Percentiles rank a stretch among this genome's conserved stretches.
Conservation (phyloP, 2,113 vertebrate species). For the Campylomormyrus numenius region DNA sequence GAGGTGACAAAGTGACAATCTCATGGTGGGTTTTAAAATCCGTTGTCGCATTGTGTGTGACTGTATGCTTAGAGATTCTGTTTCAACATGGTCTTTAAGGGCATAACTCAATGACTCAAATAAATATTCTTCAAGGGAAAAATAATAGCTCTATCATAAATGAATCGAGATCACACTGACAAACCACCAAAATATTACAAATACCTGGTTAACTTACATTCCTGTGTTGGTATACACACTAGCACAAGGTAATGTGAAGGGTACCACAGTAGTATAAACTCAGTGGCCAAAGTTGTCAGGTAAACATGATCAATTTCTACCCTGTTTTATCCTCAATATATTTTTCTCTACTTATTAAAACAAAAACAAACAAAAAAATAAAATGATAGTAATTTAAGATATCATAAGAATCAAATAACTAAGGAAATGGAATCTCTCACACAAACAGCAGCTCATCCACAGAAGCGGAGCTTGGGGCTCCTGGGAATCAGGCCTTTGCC, state of each 20-base stretch:
- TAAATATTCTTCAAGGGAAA: background rate
- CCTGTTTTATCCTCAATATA: background rate
- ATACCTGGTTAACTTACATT: background rate
- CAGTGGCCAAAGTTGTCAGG: background rate
- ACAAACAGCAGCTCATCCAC: background rate
- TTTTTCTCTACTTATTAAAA: background rate
- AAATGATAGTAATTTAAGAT: background rate
- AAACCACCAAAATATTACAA: background rate
- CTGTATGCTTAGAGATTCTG: background rate
- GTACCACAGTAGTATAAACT: background rate
- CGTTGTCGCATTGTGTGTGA: background rate
- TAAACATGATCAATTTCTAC: background rate
- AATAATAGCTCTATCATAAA: background rate
- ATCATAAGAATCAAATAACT: background rate
- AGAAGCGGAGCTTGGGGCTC: too few species aligned
- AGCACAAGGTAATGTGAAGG: background rate
- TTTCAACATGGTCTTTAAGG: background rate
- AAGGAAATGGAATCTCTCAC: background rate
- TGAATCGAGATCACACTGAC: background rate
- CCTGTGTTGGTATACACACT: too few species aligned
- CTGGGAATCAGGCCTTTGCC: background rate
- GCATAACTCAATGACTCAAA: background rate
- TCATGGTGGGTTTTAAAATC: background rate
- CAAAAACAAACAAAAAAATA: background rate
- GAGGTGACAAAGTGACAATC: background rate